phyloP scores from a whole-genome alignment of 2,113 vertebrate genomes.

The Campylomormyrus tamandua region DNA sequence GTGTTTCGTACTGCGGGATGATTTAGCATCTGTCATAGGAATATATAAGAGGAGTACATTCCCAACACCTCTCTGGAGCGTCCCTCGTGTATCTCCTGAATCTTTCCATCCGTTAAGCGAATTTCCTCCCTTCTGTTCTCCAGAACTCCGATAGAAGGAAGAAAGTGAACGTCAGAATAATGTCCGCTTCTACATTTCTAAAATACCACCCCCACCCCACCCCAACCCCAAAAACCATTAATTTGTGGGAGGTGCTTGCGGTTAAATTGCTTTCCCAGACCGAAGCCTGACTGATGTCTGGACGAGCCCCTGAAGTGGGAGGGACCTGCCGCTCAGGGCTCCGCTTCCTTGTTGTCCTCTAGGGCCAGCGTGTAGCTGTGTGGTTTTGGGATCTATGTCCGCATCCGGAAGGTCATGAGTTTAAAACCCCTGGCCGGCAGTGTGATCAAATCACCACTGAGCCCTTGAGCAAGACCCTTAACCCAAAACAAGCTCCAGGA shows the following conservation, averaged over 20 bases:
- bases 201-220: neutral
- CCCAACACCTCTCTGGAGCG: neutral
- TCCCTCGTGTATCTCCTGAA: neutral
- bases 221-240: neutral
- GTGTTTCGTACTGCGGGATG: neutral
- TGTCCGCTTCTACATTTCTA: neutral
- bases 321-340: no score
- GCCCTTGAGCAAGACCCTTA: neutral
- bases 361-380: neutral
- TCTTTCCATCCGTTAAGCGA: slow-evolving; percentile 50
- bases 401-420: neutral
- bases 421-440: neutral
- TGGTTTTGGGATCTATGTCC: neutral
- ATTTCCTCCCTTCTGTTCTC: slow-evolving; percentile 43
- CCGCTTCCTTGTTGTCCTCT: neutral
- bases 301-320: neutral
- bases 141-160: neutral
- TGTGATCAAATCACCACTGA: neutral
- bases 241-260: neutral
- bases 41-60: neutral
- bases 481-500: neutral
- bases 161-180: neutral
- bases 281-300: neutral
- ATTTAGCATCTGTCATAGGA: neutral
- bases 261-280: neutral